These are phyloP conservation scores for Hydractinia symbiolongicarpus DNA, from an alignment of 30 jellyfish, hydroid and myxozoan species.

Conservation along the genomic window DNA sequence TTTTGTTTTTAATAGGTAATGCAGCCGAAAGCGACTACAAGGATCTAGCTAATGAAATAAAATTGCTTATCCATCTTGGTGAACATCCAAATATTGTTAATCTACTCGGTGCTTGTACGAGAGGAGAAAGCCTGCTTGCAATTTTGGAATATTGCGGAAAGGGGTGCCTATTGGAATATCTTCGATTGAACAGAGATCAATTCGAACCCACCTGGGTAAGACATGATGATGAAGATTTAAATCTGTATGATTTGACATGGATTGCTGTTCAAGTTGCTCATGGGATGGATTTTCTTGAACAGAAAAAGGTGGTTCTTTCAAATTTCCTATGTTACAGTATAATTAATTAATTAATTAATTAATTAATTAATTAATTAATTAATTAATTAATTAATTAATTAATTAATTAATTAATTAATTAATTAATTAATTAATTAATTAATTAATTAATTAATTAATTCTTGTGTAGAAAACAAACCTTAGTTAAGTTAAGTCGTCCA, in stretches of 20 bases:
- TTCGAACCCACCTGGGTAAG: conserved; percentile 60
- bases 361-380: too few species aligned
- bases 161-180: conserved; percentile 57
- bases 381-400: too few species aligned
- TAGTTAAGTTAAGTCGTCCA: too few species aligned
- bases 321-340: not conserved
- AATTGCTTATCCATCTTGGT: conserved; percentile 68
- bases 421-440: too few species aligned
- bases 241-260: conserved; percentile 48
- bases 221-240: conserved; percentile 32
- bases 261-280: conserved; percentile 65
- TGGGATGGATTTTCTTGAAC: conserved; percentile 68
- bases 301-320: conserved; percentile 45
- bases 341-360: too few species aligned
- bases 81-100: conserved; percentile 67
- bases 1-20: conserved; percentile 26
- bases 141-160: conserved; percentile 64
- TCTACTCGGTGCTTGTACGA: conserved; percentile 73
- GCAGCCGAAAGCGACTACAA: conserved; percentile 71
- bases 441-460: too few species aligned
- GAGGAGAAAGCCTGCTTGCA: conserved; percentile 57
- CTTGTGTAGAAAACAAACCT: too few species aligned
- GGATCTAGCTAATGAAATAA: conserved; percentile 72
- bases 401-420: too few species aligned
- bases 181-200: conserved; percentile 49